Conservation (phyloP, 2,797 vertebrate genomes). For the Hafferia zeledoni region DNA sequence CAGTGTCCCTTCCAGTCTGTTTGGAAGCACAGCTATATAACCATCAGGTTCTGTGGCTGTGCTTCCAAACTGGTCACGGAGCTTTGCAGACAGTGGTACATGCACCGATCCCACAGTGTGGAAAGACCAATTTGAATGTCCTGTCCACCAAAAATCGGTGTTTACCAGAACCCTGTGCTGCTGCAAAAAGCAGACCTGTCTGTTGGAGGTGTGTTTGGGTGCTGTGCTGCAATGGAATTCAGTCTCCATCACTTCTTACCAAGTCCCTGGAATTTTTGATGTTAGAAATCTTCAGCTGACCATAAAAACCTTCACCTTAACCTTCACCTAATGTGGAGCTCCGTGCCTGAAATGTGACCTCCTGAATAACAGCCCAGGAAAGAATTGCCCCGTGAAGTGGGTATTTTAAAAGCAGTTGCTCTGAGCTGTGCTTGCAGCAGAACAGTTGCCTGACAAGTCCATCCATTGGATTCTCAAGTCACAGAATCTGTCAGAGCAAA, state of each 20-base stretch:
- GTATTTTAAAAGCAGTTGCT: not conserved
- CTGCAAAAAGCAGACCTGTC: not conserved
- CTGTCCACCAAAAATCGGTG: fast-evolving
- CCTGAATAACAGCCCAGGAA: not conserved
- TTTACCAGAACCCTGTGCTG: not conserved
- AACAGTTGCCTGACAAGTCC: not conserved
- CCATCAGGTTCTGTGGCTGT: not conserved
- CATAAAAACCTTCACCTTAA: not conserved
- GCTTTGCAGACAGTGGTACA: not conserved
- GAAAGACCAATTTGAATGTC: not conserved
- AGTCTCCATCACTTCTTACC: not conserved
- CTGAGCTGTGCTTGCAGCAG: not conserved
- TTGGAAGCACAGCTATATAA: not conserved
- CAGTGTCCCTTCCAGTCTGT: not conserved
- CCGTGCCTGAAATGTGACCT: not conserved
- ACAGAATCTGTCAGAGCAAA: not conserved
- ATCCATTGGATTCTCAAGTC: not conserved
- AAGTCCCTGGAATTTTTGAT: not conserved
- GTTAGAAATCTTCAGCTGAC: not conserved
- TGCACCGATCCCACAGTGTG: not conserved
- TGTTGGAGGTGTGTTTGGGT: not conserved
- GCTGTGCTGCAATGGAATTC: not conserved
- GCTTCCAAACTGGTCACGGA: not conserved
- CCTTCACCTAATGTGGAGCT: not conserved
- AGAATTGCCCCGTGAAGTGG: not conserved